Evolutionary conservation across 2,888 invertebrate species (phyloP).

Genomic region (Eupithecia pulchellata): DNA sequence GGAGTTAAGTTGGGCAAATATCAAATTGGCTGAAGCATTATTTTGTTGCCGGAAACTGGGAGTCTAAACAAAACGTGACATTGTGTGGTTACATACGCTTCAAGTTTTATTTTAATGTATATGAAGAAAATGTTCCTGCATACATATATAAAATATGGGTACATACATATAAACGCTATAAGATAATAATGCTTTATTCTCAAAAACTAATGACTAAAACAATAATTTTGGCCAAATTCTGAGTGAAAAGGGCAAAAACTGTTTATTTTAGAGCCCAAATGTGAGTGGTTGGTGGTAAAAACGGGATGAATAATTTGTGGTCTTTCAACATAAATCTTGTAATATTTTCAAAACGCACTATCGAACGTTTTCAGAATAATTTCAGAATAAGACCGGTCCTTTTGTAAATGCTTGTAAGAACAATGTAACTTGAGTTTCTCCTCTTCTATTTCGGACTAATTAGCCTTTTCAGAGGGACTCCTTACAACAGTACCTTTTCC

Average conservation of each 20-base stretch:
- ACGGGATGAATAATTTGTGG: no score
- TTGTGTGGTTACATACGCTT: neutral
- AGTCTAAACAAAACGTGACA: neutral
- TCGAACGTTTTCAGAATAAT: neutral
- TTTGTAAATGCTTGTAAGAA: conserved; percentile 30
- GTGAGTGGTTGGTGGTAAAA: no score
- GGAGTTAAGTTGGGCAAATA: conserved; percentile 69
- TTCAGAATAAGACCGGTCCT: conserved; percentile 7
- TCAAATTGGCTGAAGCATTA: conserved; percentile 65
- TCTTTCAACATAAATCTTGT: no score
- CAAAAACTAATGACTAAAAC: no score
- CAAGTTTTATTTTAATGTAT: no score
- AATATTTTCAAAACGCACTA: neutral
- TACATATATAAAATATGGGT: no score
- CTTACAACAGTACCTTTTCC: neutral
- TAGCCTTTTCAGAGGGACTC: conserved; percentile 2
- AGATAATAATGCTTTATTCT: no score
- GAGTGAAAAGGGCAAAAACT: no score
- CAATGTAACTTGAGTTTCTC: conserved; percentile 33
- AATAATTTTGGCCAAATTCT: no score
- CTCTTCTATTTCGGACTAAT: conserved; percentile 12
- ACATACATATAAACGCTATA: no score
- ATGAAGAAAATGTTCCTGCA: no score
- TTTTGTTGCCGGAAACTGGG: conserved; percentile 39
- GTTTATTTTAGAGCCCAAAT: no score